These are phyloP conservation scores for Parus major DNA, from an alignment of 2,113 vertebrate species.

Conservation along the genomic window DNA sequence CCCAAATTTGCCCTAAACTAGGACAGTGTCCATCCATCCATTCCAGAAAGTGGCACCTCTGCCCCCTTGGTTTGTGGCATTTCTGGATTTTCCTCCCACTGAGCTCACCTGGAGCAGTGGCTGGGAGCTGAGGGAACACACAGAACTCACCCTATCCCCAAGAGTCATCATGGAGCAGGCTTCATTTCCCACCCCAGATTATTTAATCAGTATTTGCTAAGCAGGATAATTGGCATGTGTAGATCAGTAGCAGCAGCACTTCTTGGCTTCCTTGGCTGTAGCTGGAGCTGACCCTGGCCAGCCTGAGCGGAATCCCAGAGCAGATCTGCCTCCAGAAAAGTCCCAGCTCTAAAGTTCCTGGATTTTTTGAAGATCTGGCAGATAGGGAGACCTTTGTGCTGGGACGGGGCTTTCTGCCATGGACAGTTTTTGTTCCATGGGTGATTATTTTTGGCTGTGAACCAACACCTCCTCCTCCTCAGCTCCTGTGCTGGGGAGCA, in stretches of 20 bases:
- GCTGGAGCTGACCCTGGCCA: neutral
- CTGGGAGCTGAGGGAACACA: neutral
- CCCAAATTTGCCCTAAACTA: too few relatives aligned
- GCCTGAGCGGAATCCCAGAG: neutral
- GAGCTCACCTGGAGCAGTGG: neutral
- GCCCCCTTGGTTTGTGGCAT: neutral
- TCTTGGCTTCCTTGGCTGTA: neutral
- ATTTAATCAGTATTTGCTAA: conserved; percentile 11
- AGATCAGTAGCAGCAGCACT: neutral
- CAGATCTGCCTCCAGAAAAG: neutral
- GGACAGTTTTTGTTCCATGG: neutral
- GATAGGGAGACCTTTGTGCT: conserved; percentile 1
- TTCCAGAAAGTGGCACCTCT: neutral
- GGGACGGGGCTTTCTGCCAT: neutral
- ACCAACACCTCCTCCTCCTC: neutral
- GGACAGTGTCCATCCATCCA: neutral
- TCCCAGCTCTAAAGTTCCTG: neutral
- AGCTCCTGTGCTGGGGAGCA: neutral
- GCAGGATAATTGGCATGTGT: neutral
- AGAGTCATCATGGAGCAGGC: neutral
- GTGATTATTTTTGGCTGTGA: neutral
- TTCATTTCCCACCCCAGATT: neutral
- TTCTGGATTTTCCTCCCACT: neutral
- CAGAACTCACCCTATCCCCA: neutral
- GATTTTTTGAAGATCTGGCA: conserved; percentile 11